A percentile compares a stretch with the other conserved stretches of the same genome.
Conservation (phyloP, 2,797 vertebrate species). For the Sarcophilus harrisii region DNA sequence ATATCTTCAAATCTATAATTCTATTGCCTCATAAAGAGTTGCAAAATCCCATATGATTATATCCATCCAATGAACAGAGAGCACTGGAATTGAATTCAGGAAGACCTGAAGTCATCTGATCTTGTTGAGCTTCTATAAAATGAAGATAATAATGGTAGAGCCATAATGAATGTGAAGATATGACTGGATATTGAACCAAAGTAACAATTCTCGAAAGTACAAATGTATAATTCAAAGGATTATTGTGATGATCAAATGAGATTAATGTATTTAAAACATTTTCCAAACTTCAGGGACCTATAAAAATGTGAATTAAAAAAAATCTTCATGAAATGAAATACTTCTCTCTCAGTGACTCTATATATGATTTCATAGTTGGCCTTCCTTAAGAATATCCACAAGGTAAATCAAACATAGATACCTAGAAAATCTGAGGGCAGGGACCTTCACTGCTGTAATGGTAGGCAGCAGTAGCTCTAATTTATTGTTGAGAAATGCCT, state of each 20-base stretch:
- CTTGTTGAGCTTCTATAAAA: background rate
- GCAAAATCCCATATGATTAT: background rate
- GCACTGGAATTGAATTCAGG: background rate
- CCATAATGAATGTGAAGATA: background rate
- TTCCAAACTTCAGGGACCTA: background rate
- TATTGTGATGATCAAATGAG: background rate
- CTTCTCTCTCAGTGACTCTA: background rate
- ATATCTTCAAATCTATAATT: background rate
- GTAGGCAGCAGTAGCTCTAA: no score
- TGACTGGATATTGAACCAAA: background rate
- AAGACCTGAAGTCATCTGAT: background rate
- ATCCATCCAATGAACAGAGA: background rate
- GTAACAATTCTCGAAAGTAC: background rate
- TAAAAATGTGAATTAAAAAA: background rate
- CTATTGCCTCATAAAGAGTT: background rate
- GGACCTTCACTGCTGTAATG: background rate
- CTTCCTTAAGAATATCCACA: background rate
- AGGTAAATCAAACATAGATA: background rate
- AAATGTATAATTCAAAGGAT: background rate
- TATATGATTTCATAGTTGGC: background rate
- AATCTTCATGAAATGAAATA: background rate
- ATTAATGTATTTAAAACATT: background rate
- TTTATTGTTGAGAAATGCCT: background rate
- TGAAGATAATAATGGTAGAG: background rate
- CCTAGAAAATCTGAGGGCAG: background rate